These are phyloP conservation scores for Paralvinella palmiformis DNA, from an alignment of 1,140 invertebrate species.

Conservation along the genomic window DNA sequence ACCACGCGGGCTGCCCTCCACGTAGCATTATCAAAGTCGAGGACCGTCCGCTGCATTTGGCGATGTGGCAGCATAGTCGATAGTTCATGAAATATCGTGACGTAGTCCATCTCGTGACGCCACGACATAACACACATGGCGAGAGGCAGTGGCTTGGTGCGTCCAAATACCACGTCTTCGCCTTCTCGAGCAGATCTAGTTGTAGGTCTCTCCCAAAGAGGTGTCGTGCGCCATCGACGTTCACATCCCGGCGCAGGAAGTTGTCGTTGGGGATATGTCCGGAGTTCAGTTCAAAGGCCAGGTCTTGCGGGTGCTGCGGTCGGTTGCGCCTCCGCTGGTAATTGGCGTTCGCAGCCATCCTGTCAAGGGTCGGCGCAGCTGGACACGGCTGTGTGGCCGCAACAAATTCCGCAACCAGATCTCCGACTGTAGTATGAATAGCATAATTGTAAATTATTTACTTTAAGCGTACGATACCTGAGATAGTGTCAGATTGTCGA, in stretches of 20 bases:
- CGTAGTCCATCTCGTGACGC: background rate
- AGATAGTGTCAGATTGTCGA: too few relatives aligned
- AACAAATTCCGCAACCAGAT: too few relatives aligned
- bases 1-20: too few relatives aligned
- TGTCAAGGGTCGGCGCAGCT: background rate
- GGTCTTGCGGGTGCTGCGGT: background rate
- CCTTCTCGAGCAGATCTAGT: background rate
- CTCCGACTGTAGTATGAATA: too few relatives aligned
- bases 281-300: background rate
- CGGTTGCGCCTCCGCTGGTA: background rate
- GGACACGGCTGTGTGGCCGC: background rate
- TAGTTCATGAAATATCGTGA: background rate
- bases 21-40: too few relatives aligned
- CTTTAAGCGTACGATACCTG: too few relatives aligned
- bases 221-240: background rate
- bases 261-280: background rate
- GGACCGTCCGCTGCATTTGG: too few relatives aligned
- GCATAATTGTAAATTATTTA: too few relatives aligned
- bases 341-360: background rate
- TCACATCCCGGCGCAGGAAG: background rate
- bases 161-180: slow-evolving; percentile 6
- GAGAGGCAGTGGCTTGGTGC: background rate
- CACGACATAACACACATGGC: background rate
- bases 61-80: too few relatives aligned
- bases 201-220: background rate